phyloP scores from a whole-genome alignment of 2,113 vertebrate genomes.

The Noctilio leporinus region DNA sequence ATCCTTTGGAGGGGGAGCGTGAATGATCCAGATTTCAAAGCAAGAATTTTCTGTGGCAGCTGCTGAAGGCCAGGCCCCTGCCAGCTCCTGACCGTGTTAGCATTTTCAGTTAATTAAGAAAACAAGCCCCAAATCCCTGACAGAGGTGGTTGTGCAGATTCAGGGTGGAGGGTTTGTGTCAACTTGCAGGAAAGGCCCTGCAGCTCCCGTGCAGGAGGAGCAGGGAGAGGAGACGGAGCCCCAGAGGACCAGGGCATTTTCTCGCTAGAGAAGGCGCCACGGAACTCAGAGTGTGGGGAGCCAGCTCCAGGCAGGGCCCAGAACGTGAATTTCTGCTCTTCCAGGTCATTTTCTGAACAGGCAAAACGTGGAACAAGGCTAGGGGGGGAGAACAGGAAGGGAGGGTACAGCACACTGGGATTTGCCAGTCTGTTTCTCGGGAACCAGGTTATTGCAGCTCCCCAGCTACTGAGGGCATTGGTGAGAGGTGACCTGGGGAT shows the following conservation, averaged over 20 bases:
- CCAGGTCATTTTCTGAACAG: background rate
- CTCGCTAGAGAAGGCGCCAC: background rate
- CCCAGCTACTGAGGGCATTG: background rate
- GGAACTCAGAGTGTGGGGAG: fast-evolving
- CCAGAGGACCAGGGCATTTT: background rate
- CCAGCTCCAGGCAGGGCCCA: background rate
- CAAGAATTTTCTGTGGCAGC: conserved; percentile 66
- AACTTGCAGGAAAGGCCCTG: background rate
- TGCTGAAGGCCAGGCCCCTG: conserved; percentile 58
- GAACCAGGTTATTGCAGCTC: background rate
- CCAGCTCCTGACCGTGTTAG: conserved; percentile 74
- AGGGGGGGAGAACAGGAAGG: fast-evolving
- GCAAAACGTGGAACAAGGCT: background rate
- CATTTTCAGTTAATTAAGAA: conserved; percentile 78
- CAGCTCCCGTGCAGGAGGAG: background rate
- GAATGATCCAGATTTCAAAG: conserved; percentile 69
- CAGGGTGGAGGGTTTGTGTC: background rate
- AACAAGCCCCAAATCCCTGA: conserved; percentile 72
- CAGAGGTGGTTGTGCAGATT: conserved; percentile 41
- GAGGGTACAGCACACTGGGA: background rate
- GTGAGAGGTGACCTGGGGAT: background rate
- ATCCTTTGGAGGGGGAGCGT: conserved; percentile 25
- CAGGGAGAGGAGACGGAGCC: background rate
- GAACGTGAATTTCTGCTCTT: background rate
- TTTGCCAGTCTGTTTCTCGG: background rate